These are phyloP conservation scores for Platygyra sinensis DNA, from an alignment of 64 coral and sea anemone species.

Conservation along the genomic window DNA sequence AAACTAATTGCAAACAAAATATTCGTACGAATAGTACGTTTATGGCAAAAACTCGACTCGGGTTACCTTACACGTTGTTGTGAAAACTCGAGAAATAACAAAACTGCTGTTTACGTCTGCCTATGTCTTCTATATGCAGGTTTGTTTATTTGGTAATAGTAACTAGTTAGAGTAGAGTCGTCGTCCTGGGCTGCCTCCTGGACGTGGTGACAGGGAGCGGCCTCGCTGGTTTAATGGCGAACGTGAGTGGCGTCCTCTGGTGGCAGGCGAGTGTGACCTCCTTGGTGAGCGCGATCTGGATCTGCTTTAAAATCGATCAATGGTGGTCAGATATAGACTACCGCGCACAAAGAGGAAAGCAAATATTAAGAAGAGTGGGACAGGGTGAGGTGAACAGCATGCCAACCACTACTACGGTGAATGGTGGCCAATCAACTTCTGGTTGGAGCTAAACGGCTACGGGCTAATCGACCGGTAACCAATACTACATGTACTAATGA, in stretches of 20 bases:
- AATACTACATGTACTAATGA: too few species aligned
- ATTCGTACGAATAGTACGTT: background rate
- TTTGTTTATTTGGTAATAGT: background rate
- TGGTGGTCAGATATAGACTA: background rate
- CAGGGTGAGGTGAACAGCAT: too few species aligned
- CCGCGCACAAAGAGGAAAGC: too few species aligned
- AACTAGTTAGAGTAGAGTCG: conserved; percentile 19
- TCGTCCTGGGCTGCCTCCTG: conserved; percentile 37
- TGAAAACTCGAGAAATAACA: too few species aligned
- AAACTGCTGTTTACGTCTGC: too few species aligned
- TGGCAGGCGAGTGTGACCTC: conserved; percentile 44
- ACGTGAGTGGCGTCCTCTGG: conserved; percentile 39
- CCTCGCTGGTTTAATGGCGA: conserved; percentile 24
- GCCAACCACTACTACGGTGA: too few species aligned
- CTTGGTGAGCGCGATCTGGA: conserved; percentile 81
- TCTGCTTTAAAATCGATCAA: conserved; percentile 18
- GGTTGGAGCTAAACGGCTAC: too few species aligned
- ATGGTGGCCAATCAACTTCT: too few species aligned
- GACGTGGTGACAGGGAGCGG: conserved; percentile 59
- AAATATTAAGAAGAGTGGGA: too few species aligned
- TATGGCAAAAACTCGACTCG: background rate
- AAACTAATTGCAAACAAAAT: background rate
- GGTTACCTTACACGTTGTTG: background rate
- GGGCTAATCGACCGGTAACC: too few species aligned
- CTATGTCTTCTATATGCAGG: too few species aligned